These are phyloP conservation scores for Zophobas morio DNA, from an alignment of 1,140 invertebrate species.

Conservation along the genomic window DNA sequence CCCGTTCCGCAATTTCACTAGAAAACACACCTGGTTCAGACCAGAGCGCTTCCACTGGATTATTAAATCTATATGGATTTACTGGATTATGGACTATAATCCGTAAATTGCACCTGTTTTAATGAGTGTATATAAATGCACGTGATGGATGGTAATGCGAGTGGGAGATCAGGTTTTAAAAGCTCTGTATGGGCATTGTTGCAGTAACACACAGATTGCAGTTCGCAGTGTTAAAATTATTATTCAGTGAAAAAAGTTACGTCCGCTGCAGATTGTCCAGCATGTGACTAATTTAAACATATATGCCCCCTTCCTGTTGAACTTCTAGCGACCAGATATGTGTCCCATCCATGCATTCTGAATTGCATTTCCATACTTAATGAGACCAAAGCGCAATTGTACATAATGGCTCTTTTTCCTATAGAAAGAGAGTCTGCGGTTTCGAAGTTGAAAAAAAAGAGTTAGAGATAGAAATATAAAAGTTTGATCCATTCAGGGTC, in stretches of 20 bases:
- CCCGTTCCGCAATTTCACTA: slow-evolving; percentile 47
- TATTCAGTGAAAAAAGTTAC: not conserved
- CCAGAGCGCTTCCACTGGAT: slow-evolving; percentile 28
- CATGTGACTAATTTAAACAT: slow-evolving; percentile 22
- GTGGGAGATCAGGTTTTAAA: slow-evolving; percentile 19
- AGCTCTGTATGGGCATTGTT: slow-evolving; percentile 6
- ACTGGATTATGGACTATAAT: slow-evolving; percentile 49
- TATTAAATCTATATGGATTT: slow-evolving; percentile 55
- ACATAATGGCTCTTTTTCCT: not conserved
- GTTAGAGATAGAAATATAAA: slow-evolving; percentile 31
- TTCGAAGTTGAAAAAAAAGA: slow-evolving; percentile 5
- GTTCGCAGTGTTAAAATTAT: not conserved
- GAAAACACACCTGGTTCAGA: slow-evolving; percentile 52
- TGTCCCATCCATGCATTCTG: slow-evolving; percentile 1
- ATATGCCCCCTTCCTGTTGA: slow-evolving; percentile 43
- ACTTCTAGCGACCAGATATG: slow-evolving; percentile 28
- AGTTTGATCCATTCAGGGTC: slow-evolving; percentile 37
- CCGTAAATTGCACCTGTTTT: slow-evolving; percentile 51
- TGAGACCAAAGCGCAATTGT: slow-evolving; percentile 43
- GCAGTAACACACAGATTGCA: not conserved
- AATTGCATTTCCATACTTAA: slow-evolving; percentile 53
- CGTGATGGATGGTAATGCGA: slow-evolving; percentile 36
- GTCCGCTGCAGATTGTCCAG: not conserved
- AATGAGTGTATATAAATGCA: slow-evolving; percentile 46
- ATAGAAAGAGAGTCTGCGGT: slow-evolving; percentile 15